Evolutionary conservation across 1,140 invertebrate genomes (phyloP).

Genomic region (Meloidogyne chitwoodi): DNA sequence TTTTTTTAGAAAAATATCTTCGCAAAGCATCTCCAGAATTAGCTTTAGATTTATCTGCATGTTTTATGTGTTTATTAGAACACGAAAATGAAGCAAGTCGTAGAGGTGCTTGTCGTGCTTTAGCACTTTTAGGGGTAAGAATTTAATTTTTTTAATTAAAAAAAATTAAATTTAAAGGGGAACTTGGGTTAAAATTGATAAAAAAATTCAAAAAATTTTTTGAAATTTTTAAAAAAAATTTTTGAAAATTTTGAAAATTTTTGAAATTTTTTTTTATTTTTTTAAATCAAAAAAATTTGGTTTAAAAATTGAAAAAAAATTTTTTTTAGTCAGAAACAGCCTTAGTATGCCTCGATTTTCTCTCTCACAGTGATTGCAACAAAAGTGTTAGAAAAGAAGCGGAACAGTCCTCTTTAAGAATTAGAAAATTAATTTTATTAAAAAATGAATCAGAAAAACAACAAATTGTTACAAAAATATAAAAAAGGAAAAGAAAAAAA

Average conservation of each 20-base stretch:
- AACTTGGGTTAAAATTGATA: too few relatives aligned
- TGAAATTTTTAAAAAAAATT: too few relatives aligned
- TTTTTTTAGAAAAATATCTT: conserved; percentile 41
- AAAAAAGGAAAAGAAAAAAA: neutral
- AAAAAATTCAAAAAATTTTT: too few relatives aligned
- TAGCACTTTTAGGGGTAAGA: conserved; percentile 34
- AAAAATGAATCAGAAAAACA: neutral
- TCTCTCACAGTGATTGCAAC: conserved; percentile 20
- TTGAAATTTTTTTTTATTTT: neutral
- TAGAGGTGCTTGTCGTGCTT: conserved; percentile 43
- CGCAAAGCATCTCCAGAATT: conserved; percentile 27
- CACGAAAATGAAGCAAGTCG: conserved; percentile 34
- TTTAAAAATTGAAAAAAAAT: neutral
- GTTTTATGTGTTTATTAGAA: conserved; percentile 40
- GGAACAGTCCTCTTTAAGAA: conserved; percentile 1
- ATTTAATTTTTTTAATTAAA: neutral
- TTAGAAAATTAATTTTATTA: neutral
- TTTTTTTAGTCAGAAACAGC: conserved; percentile 6
- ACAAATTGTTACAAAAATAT: neutral
- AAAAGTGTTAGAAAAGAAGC: conserved; percentile 23
- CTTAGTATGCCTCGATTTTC: conserved; percentile 25
- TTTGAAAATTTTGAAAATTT: neutral
- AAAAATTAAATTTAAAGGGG: neutral
- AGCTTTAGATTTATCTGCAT: conserved; percentile 29
- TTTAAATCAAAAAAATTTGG: too few relatives aligned